Evolutionary conservation across 2,888 invertebrate species (phyloP).

Genomic region (Ophion costatus): DNA sequence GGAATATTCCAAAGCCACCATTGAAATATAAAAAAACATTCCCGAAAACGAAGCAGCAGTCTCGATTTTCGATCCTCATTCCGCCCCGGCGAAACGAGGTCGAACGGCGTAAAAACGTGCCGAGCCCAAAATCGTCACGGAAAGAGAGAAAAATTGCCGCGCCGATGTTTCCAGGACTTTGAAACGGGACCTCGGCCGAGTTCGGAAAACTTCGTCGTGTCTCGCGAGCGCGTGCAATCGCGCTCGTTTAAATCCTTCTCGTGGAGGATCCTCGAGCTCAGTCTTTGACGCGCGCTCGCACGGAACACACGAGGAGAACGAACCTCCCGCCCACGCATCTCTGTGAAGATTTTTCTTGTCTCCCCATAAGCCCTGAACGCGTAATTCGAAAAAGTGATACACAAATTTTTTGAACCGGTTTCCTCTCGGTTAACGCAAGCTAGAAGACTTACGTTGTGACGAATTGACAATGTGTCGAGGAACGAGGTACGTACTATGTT

Average conservation of each 20-base stretch:
- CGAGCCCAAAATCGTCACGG: constrained; percentile 2
- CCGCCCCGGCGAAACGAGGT: background rate
- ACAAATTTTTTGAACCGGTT: background rate
- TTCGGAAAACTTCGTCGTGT: constrained; percentile 75
- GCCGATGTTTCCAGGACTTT: constrained; percentile 70
- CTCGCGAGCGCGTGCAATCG: constrained; percentile 62
- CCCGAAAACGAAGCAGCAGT: too few relatives aligned
- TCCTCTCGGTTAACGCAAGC: background rate
- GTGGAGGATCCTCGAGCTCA: constrained; percentile 71
- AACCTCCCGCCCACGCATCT: constrained; percentile 28
- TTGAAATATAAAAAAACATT: too few relatives aligned
- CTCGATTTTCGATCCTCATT: too few relatives aligned
- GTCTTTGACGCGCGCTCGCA: constrained; percentile 78
- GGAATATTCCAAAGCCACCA: too few relatives aligned
- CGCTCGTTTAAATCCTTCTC: constrained; percentile 74
- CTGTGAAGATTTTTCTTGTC: constrained; percentile 9
- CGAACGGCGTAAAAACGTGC: background rate
- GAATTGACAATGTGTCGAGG: constrained; percentile 52
- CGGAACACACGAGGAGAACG: constrained; percentile 64
- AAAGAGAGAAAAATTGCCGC: constrained; percentile 20
- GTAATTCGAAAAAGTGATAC: constrained; percentile 46
- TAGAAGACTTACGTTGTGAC: constrained; percentile 14
- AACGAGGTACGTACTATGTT: constrained; percentile 44
- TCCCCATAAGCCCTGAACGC: background rate
- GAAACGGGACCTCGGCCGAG: constrained; percentile 75